phyloP scores from a whole-genome alignment of 2,797 vertebrate genomes.

The Enteromius treurensis region DNA sequence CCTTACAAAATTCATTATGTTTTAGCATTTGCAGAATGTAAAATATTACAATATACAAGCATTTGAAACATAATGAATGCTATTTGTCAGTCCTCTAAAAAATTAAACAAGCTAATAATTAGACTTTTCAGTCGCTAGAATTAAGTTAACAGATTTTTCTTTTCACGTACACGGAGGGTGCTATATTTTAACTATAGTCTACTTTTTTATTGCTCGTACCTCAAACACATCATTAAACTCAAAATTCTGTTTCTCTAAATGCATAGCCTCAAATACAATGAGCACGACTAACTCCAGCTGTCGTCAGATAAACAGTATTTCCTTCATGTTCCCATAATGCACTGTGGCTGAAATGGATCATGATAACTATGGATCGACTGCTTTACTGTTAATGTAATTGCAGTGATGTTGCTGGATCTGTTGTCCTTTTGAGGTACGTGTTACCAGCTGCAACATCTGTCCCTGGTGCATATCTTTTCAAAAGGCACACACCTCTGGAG shows the following conservation, averaged over 20 bases:
- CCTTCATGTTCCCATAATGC: constrained; percentile 10
- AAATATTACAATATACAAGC: neutral
- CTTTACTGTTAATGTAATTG: neutral
- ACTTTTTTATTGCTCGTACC: neutral
- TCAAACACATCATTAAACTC: neutral
- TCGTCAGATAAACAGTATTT: neutral
- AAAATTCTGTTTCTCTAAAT: neutral
- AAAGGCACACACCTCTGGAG: neutral
- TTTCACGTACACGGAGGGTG: neutral
- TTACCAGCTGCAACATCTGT: neutral
- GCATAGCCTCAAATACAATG: neutral
- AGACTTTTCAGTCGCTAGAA: neutral
- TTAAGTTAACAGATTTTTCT: neutral
- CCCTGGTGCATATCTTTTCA: neutral
- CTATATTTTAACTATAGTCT: neutral
- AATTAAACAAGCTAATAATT: neutral
- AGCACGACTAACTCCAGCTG: neutral
- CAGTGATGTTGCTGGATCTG: neutral
- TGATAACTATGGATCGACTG: too few species aligned
- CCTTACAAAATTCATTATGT: neutral
- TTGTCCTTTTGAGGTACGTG: neutral
- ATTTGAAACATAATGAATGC: neutral
- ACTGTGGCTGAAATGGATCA: neutral
- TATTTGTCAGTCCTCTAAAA: too few species aligned
- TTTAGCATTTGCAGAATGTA: neutral